Base-by-base conservation (phyloP, 2,113 vertebrate species). In the Nannobrachium achirus region DNA sequence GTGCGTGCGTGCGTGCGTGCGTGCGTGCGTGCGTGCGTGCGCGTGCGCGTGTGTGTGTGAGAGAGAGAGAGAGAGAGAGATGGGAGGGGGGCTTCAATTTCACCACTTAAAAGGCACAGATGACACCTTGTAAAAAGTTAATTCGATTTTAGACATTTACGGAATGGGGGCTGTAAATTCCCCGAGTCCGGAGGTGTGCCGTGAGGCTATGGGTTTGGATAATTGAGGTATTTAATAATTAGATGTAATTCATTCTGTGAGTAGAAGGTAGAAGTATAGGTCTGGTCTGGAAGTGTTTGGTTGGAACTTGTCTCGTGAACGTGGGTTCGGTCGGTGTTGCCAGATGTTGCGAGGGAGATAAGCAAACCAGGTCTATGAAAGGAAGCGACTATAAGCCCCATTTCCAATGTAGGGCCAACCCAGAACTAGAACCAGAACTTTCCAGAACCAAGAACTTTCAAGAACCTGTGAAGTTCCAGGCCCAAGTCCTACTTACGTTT, bases 91-190 rank as follows among this genome's bases (percentile, higher is more conserved):
- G 70, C 71, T 82, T 82, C 85, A 83, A 76, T 87, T 87, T 83
- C 78, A 80, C 72, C 74, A 79, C 86, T 88, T 86, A 85, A 88
- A 89, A 90, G 85, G 80, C 86, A 89, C 85, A 84, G 83, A 88
- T 86, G 87, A 89, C 90, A 88, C 86, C 87, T 79, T 88, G 83
- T 86, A 87, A 88, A 91, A 91, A 87, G 85, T 89, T 90, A 90
- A 90, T 89, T 90, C 88, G 80, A 89, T 87, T 90, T 84, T 78
- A 89, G 86, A 86, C 88, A 81, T 88, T 85, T 84, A 86, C 67
- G 68, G 80, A 88, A 90, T 62, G 65, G 80, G 46, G 80, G 86
- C 79, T 80, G 84, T 90, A 89, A 91, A 91, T 89, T 76, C 75
- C n/a, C n/a, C 65, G 76, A 80, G 79, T 83, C 70, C 64, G 4